A percentile compares a stretch with the other conserved stretches of the same genome.
phyloP scores from a whole-genome alignment of 30 jellyfish, hydroid and myxozoan species.

The Rhopilema esculentum region DNA sequence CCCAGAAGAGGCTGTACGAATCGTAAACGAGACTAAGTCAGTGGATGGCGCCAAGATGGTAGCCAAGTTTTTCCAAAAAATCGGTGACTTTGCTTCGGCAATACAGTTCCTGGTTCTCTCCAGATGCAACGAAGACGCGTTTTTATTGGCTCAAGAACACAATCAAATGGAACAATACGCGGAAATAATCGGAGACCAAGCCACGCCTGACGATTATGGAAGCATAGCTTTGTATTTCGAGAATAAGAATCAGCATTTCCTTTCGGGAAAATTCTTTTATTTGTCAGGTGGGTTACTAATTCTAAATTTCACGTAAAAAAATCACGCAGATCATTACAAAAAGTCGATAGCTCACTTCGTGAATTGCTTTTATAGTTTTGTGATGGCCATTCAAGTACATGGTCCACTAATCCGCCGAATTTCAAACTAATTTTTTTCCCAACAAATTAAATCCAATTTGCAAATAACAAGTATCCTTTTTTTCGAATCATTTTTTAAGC shows the following conservation, averaged over 20 bases:
- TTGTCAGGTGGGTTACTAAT: constrained; percentile 60
- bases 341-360: too few relatives aligned
- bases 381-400: too few relatives aligned
- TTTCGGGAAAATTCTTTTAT: constrained; percentile 92
- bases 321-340: too few relatives aligned
- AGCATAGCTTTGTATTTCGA: constrained; percentile 97
- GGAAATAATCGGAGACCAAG: constrained; percentile 91
- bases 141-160: constrained; percentile 97
- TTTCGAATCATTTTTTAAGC: too few relatives aligned
- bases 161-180: constrained; percentile 97
- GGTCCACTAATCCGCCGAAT: too few relatives aligned
- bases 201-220: constrained; percentile 91
- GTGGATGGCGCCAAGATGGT: constrained; percentile 99
- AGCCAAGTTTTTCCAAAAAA: constrained; percentile 97
- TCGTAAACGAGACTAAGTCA: constrained; percentile 98
- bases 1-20: constrained; percentile 99
- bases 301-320: too few relatives aligned
- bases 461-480: too few relatives aligned
- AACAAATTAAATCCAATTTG: too few relatives aligned
- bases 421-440: too few relatives aligned
- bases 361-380: too few relatives aligned
- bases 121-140: constrained; percentile 94
- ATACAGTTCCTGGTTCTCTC: constrained; percentile 97
- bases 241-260: constrained; percentile 76
- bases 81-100: constrained; percentile 99